Base-by-base conservation (phyloP, 2,888 invertebrate species). In the Trichogramma evanescens region DNA sequence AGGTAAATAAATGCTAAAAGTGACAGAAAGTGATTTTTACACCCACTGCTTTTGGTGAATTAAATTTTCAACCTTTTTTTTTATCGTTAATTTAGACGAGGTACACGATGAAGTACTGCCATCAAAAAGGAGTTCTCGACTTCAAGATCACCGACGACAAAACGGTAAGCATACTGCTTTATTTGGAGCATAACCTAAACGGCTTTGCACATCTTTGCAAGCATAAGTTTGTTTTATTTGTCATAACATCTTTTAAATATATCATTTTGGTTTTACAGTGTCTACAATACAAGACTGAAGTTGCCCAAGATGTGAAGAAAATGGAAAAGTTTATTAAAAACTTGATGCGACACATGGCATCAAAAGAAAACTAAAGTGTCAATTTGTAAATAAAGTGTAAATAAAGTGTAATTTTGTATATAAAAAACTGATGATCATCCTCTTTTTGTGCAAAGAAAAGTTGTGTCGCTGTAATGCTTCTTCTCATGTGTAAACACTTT, bases 81-180 rank as follows among this genome's bases (percentile, higher is more conserved):
- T 13, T 13, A 2, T 13, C 13, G 13, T 13, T 13, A 1, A 54
- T 59, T 41, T 73, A 86, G 86, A 82, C 83, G 68, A 86, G 97
- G 63, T 96, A 94, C 79, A 88, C 89, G 61, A 89, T 95, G 81
- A 96, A 96, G 82, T 97, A 97, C 80, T 86, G 89, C 55, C 95
- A 97, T 80, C 86, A 86, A 63, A 91, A 93, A 80, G 93, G 93
- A 63, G 82, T 86, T 68, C 83, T 97, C 71, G 79, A 88, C 71
- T 83, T 97, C 48, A 98, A 97, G 83, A 88, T 97, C 76, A 97
- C 97, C 26, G 95, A 98, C 80, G 89, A 98, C 79, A 84, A 86
- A 72, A 89, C 91, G 83, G 95, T 94, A 82, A 82, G 82, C 79
- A 65, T 59, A 26, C 26, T 2, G 26, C 26, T 26, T 26, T 26